Conservation (phyloP, 2,888 invertebrate species). For the Sympetrum striolatum region DNA sequence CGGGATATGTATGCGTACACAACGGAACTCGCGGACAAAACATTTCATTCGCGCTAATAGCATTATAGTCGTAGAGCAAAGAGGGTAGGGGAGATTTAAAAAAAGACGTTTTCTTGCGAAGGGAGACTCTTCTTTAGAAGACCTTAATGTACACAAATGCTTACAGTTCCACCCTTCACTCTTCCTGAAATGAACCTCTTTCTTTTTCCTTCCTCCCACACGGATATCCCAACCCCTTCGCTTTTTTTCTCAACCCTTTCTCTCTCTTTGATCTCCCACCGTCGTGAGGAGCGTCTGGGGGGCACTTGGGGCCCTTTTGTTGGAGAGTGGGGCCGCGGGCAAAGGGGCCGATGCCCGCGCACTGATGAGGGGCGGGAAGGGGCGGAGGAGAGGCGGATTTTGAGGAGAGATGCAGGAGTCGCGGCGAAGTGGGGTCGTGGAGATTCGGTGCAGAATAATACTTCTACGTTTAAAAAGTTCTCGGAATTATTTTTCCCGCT, state of each 20-base stretch:
- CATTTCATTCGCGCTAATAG: too few relatives aligned
- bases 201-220: not conserved
- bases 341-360: not conserved
- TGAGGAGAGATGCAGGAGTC: too few relatives aligned
- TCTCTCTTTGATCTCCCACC: slow-evolving; percentile 26
- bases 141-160: slow-evolving; percentile 41
- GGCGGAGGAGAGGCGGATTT: not conserved
- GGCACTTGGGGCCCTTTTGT: not conserved
- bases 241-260: not conserved
- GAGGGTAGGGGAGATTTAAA: not conserved
- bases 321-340: not conserved
- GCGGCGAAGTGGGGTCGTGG: not conserved
- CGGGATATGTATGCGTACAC: too few relatives aligned
- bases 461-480: too few relatives aligned
- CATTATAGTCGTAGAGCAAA: too few relatives aligned
- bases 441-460: too few relatives aligned
- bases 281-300: slow-evolving; percentile 4
- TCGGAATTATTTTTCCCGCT: too few relatives aligned
- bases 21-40: too few relatives aligned
- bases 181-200: slow-evolving; percentile 29
- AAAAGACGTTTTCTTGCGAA: not conserved
- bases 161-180: slow-evolving; percentile 35
- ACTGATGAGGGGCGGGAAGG: too few relatives aligned
- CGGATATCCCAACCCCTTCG: not conserved
- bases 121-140: not conserved